Percentiles rank a stretch among this genome's conserved stretches.
These are phyloP conservation scores for Willisornis vidua DNA, from an alignment of 2,113 vertebrate genomes.

Conservation along the genomic window DNA sequence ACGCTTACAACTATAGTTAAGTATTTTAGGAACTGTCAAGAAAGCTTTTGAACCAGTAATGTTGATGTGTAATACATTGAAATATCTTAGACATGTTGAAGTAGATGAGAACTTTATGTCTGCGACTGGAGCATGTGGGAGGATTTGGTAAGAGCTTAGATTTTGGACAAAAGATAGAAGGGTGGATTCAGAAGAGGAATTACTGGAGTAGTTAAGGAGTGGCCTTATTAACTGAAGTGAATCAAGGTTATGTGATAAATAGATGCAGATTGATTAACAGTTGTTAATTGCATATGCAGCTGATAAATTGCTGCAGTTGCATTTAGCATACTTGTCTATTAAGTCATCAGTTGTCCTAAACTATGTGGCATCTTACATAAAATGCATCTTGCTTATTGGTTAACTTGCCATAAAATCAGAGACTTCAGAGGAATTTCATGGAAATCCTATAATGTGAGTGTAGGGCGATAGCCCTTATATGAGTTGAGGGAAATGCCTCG, in stretches of 20 bases:
- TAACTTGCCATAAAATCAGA: neutral
- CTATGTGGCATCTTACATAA: neutral
- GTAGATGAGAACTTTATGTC: neutral
- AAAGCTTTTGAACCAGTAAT: neutral
- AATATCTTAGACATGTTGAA: neutral
- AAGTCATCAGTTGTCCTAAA: neutral
- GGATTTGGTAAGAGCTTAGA: slow-evolving; percentile 2
- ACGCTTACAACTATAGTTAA: neutral
- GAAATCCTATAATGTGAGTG: neutral
- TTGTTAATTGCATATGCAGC: neutral
- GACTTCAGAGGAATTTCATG: neutral
- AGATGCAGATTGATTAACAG: neutral
- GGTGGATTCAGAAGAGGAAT: neutral
- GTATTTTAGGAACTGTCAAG: neutral
- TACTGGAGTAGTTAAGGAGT: slow-evolving; percentile 4
- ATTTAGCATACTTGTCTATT: neutral
- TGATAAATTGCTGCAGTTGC: neutral
- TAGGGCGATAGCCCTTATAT: too few species aligned
- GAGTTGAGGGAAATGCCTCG: too few species aligned
- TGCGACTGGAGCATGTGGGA: neutral
- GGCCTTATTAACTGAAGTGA: neutral
- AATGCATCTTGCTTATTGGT: neutral
- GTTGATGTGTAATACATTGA: neutral
- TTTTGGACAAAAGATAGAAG: neutral
- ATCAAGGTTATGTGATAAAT: neutral